Percentiles rank a stretch among this genome's conserved stretches.
phyloP scores from a whole-genome alignment of 2,888 invertebrate species.

The Parnassius mnemosyne region DNA sequence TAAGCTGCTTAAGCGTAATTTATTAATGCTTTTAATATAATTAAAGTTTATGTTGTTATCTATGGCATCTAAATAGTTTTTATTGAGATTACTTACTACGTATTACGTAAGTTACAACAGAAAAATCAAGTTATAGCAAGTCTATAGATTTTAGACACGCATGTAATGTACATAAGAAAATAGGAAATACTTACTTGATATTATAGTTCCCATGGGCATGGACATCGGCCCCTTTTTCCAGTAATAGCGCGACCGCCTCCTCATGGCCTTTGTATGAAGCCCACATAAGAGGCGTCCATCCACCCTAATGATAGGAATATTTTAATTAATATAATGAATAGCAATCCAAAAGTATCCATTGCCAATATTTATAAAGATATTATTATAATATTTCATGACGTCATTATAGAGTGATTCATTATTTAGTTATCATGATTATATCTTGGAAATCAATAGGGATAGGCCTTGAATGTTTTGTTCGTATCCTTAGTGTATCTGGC shows the following conservation, averaged over 20 bases:
- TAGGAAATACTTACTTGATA: slow-evolving; percentile 75
- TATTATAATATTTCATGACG: not conserved
- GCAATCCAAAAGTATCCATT: not conserved
- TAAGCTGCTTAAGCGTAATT: too few species aligned
- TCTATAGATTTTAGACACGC: too few species aligned
- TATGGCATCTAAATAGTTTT: too few species aligned
- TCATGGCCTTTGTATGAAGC: slow-evolving; percentile 95
- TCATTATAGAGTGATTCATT: not conserved
- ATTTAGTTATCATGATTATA: too few species aligned
- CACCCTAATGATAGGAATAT: slow-evolving; percentile 83
- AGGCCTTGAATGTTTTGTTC: slow-evolving; percentile 1
- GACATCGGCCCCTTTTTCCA: slow-evolving; percentile 94
- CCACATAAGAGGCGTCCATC: slow-evolving; percentile 99
- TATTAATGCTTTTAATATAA: too few species aligned
- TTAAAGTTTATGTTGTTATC: too few species aligned
- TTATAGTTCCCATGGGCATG: slow-evolving; percentile 98
- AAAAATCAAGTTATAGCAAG: too few species aligned
- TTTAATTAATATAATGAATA: not conserved
- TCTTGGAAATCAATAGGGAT: slow-evolving; percentile 8
- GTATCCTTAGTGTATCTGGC: slow-evolving; percentile 8
- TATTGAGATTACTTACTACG: too few species aligned
- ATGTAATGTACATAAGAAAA: too few species aligned
- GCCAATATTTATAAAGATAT: not conserved
- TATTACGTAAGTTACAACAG: too few species aligned
- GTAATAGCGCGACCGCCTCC: slow-evolving; percentile 86